Evolutionary conservation across 2,888 invertebrate genomes (phyloP).

Genomic region (Caenorhabditis afra): DNA sequence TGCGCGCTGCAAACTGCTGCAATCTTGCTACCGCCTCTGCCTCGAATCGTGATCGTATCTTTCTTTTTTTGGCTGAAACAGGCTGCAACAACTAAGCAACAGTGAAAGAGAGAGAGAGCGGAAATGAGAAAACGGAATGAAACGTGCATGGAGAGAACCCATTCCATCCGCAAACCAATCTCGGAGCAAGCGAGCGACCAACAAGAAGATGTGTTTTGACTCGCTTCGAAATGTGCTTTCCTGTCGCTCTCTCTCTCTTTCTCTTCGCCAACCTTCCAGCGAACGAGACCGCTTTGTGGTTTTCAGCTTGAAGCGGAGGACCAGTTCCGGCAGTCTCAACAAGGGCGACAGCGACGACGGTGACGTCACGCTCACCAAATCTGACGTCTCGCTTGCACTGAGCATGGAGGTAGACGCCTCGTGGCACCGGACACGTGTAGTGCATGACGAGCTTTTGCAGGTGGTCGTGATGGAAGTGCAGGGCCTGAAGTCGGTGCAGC

Average conservation of each 20-base stretch:
- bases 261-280: no score
- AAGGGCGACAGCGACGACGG: slow-evolving; percentile 91
- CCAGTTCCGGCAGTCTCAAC: slow-evolving; percentile 84
- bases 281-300: no score
- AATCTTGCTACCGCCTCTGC: no score
- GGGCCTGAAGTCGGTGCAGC: slow-evolving; percentile 94
- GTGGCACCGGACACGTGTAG: neutral
- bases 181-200: slow-evolving; percentile 8
- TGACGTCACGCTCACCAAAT: slow-evolving; percentile 95
- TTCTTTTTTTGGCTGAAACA: neutral
- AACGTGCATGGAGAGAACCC: neutral
- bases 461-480: slow-evolving; percentile 99
- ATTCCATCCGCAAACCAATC: neutral
- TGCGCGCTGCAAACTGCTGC: slow-evolving; percentile 11
- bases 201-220: slow-evolving; percentile 44
- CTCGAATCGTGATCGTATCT: no score
- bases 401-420: slow-evolving; percentile 88
- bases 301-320: slow-evolving; percentile 80
- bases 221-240: slow-evolving; percentile 40
- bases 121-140: slow-evolving; percentile 15
- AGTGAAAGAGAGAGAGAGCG: slow-evolving; percentile 5
- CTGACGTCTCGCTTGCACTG: slow-evolving; percentile 87
- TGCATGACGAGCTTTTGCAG: slow-evolving; percentile 86
- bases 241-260: neutral
- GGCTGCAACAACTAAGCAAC: slow-evolving; percentile 5